Base-by-base conservation (phyloP, 2,888 invertebrate species). In the Stomorhina lunata region DNA sequence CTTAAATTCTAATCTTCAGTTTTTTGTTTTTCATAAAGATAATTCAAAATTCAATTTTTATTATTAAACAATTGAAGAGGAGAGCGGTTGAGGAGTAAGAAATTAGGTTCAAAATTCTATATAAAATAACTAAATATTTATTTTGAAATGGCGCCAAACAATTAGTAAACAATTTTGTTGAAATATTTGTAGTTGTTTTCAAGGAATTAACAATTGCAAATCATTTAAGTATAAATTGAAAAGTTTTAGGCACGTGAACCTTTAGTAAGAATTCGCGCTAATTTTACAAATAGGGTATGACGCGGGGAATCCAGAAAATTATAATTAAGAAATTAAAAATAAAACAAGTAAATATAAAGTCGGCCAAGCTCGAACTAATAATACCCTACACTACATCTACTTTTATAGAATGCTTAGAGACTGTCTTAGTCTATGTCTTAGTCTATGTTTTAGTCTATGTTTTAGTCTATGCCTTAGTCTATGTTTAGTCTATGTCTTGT, bases 61-160 rank as follows among this genome's bases (percentile, higher is more conserved):
- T n/a, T n/a, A n/a, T n/a, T n/a, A n/a, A n/a, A n/a, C n/a, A n/a
- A n/a, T 27, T 25, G 12, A 40, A 25, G 50, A 15, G 25, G 10
- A 37, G 37, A 27, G 22, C 15, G 1, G 15, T 37, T 40, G 2
- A 29, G 40, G 15, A 17, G 17, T 15, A 2, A 43, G 17, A 5
- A 43, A 43, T 17, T 48, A 22, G 20, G 20, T 20, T 10, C 1
- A 10, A 9, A 27, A 27, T 69, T 61, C 15, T 34, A 63, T 55
- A 22, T 29, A 34, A 50, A 25, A 25, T 20, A 69, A 34, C 9
- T 45, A 72, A 66, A 79, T 66, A 43, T 79, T 79, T 72, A 66
- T 50, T 72, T 29, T 43, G 40, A 66, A 22, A 59, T 72, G 79
- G 79, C 79, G 79, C 72, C 79, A 50, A 59, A 29, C 40, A 80